Evolutionary conservation across 2,888 invertebrate genomes (phyloP).

Genomic region (Spilosoma lubricipeda): DNA sequence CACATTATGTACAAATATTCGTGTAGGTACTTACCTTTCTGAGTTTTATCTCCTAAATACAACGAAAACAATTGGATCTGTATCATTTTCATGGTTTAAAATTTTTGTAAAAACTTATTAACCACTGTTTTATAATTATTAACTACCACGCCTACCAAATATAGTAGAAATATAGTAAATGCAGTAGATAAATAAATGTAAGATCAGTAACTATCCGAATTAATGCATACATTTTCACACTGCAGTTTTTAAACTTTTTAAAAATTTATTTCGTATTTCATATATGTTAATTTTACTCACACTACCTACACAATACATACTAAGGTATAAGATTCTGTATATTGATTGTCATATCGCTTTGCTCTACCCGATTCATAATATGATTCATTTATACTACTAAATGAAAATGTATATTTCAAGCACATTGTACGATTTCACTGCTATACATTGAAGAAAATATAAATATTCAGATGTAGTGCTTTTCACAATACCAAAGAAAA

Average conservation of each 20-base stretch:
- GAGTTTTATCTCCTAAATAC: neutral
- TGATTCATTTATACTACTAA: neutral
- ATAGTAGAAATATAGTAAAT: neutral
- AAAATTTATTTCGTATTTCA: neutral
- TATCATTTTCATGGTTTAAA: neutral
- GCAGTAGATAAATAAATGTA: neutral
- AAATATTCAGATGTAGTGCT: conserved; percentile 33
- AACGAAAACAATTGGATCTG: neutral
- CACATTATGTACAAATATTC: neutral
- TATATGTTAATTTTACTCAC: neutral
- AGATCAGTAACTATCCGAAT: neutral
- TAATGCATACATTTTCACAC: neutral
- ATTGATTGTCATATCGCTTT: conserved; percentile 32
- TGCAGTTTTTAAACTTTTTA: neutral
- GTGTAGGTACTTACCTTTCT: neutral
- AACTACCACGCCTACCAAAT: neutral
- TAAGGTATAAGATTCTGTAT: conserved; percentile 1
- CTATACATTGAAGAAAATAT: conserved; percentile 26
- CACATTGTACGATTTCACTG: conserved; percentile 27
- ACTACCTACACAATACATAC: conserved; percentile 12
- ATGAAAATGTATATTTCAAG: neutral
- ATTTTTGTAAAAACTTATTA: neutral
- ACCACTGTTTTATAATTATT: no score
- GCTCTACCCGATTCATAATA: conserved; percentile 34
- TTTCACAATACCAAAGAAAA: conserved; percentile 31